Evolutionary conservation across 2,888 invertebrate genomes (phyloP).

Genomic region (Apantesis nais): DNA sequence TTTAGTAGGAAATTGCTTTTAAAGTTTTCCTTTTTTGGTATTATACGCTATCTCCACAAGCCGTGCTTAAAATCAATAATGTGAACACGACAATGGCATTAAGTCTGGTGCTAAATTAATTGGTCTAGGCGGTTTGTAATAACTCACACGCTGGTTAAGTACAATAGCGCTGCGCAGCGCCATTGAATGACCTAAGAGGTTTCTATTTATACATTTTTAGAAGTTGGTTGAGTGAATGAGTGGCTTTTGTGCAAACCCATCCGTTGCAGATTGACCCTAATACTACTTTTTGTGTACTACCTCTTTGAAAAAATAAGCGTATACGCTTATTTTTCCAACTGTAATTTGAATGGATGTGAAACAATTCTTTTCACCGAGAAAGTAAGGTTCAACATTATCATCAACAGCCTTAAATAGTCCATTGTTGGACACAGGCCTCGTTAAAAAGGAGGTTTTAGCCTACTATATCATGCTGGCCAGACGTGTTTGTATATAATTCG

Average conservation of each 20-base stretch:
- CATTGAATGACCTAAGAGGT: conserved; percentile 16
- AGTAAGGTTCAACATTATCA: too few species aligned
- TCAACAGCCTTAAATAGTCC: too few species aligned
- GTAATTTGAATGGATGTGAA: too few species aligned
- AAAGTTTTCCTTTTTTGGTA: conserved; percentile 53
- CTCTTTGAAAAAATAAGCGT: too few species aligned
- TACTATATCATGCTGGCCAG: too few species aligned
- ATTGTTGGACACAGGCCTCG: too few species aligned
- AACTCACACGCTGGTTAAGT: conserved; percentile 26
- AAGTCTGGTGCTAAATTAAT: conserved; percentile 43
- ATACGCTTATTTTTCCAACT: too few species aligned
- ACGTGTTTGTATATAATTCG: too few species aligned
- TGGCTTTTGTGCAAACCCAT: conserved; percentile 15
- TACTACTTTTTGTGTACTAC: not conserved
- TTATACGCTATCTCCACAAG: conserved; percentile 38
- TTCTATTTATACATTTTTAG: conserved; percentile 19
- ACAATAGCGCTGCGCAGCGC: conserved; percentile 18
- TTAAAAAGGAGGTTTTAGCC: too few species aligned
- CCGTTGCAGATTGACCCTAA: not conserved
- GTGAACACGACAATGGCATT: conserved; percentile 40
- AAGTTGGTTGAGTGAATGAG: conserved; percentile 7
- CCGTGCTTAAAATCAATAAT: conserved; percentile 44
- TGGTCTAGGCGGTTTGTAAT: conserved; percentile 25
- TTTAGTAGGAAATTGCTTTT: conserved; percentile 64
- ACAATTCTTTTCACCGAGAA: too few species aligned